These are phyloP conservation scores for Pocota personata DNA, from an alignment of 2,888 invertebrate species.

Conservation along the genomic window DNA sequence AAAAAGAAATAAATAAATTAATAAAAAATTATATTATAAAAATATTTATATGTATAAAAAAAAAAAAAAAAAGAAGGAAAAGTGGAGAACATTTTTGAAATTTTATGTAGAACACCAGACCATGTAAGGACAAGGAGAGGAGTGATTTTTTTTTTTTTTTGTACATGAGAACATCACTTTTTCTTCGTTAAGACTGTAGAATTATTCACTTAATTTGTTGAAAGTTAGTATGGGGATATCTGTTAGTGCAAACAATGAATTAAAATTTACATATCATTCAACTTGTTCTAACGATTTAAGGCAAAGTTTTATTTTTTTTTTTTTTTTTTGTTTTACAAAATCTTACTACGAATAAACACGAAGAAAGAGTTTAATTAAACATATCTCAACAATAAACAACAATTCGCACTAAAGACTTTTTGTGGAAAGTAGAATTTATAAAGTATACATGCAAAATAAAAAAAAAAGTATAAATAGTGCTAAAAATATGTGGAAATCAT, in stretches of 20 bases:
- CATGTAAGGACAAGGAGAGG: constrained; percentile 34
- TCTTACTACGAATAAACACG: not conserved
- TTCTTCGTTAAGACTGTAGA: not conserved
- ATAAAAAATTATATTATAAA: too few species aligned
- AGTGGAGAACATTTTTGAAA: not conserved
- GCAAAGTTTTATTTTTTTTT: constrained; percentile 38
- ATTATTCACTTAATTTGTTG: constrained; percentile 9
- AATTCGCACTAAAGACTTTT: not conserved
- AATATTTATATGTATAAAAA: too few species aligned
- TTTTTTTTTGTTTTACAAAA: not conserved
- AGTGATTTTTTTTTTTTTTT: not conserved
- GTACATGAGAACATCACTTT: not conserved
- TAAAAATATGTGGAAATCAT: not conserved
- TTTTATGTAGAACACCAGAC: constrained; percentile 51
- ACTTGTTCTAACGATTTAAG: constrained; percentile 52
- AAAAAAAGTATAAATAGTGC: not conserved
- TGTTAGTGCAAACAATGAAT: constrained; percentile 21
- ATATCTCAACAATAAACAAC: not conserved
- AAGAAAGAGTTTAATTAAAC: not conserved
- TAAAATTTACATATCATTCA: not conserved
- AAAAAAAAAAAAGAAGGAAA: not conserved
- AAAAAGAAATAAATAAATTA: not conserved
- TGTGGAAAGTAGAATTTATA: not conserved
- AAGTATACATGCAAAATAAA: not conserved
- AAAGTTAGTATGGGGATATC: constrained; percentile 5